Conservation (phyloP, 2,888 invertebrate genomes). For the Oligia fasciuncula region DNA sequence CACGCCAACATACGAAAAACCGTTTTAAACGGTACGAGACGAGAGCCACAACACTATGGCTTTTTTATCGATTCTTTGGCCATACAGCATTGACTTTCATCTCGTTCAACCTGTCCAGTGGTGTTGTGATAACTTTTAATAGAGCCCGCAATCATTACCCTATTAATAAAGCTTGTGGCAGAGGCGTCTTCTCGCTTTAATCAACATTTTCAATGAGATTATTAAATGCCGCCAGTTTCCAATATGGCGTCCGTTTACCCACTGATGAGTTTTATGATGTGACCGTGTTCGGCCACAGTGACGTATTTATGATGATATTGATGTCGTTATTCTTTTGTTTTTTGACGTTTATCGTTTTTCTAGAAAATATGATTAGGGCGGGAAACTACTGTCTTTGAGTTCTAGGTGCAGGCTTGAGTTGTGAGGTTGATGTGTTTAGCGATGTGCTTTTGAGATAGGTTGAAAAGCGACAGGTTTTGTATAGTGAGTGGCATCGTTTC, state of each 20-base stretch:
- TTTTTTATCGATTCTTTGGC: conserved; percentile 67
- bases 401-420: neutral
- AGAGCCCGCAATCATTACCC: conserved; percentile 81
- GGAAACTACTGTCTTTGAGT: neutral
- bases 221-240: conserved; percentile 75
- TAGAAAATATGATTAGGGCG: conserved; percentile 23
- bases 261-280: conserved; percentile 71
- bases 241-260: conserved; percentile 69
- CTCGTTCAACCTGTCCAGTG: conserved; percentile 70
- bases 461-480: neutral
- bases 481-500: neutral
- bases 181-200: conserved; percentile 81
- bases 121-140: conserved; percentile 82
- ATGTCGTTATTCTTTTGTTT: conserved; percentile 59
- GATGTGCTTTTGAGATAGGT: neutral
- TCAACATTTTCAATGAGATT: conserved; percentile 85
- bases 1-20: conserved; percentile 46
- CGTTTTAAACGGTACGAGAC: conserved; percentile 36
- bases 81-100: conserved; percentile 71
- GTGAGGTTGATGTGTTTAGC: neutral
- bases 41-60: conserved; percentile 21
- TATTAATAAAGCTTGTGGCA: conserved; percentile 80
- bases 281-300: conserved; percentile 50
- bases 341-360: conserved; percentile 47
- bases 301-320: conserved; percentile 66